phyloP scores from a whole-genome alignment of 2,888 invertebrate genomes.

The Phragmatobia fuliginosa region DNA sequence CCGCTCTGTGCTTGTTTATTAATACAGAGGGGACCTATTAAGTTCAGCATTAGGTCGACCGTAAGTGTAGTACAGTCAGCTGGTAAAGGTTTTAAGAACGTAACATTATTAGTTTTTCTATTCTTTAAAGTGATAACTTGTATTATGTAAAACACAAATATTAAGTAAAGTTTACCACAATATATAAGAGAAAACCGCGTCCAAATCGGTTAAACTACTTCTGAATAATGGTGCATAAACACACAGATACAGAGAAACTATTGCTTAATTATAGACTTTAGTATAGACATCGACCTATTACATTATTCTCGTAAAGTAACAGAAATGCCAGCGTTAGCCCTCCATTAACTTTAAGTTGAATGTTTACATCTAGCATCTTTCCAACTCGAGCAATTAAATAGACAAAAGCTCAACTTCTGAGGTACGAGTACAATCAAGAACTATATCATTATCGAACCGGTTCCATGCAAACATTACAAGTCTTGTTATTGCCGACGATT shows the following conservation, averaged over 20 bases:
- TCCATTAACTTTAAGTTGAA: not conserved
- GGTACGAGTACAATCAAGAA: not conserved
- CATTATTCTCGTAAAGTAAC: not conserved
- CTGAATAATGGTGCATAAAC: too few species aligned
- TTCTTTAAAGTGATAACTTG: too few species aligned
- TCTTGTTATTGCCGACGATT: not conserved
- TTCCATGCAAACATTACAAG: not conserved
- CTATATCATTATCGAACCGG: not conserved
- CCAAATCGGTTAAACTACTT: too few species aligned
- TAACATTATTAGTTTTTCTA: not conserved
- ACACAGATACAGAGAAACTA: too few species aligned
- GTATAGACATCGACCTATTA: too few species aligned
- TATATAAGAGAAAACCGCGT: too few species aligned
- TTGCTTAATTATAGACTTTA: too few species aligned
- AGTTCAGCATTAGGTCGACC: not conserved
- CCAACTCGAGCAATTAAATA: not conserved
- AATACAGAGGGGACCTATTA: slow-evolving; percentile 8
- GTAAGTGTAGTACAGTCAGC: not conserved
- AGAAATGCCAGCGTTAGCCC: not conserved
- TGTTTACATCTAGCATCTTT: not conserved
- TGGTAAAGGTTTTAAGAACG: not conserved
- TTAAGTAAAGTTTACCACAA: too few species aligned
- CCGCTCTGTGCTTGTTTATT: not conserved
- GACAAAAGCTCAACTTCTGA: not conserved
- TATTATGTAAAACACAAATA: too few species aligned